Conservation (phyloP, 2,797 vertebrate genomes). For the Acropternis orthonyx region DNA sequence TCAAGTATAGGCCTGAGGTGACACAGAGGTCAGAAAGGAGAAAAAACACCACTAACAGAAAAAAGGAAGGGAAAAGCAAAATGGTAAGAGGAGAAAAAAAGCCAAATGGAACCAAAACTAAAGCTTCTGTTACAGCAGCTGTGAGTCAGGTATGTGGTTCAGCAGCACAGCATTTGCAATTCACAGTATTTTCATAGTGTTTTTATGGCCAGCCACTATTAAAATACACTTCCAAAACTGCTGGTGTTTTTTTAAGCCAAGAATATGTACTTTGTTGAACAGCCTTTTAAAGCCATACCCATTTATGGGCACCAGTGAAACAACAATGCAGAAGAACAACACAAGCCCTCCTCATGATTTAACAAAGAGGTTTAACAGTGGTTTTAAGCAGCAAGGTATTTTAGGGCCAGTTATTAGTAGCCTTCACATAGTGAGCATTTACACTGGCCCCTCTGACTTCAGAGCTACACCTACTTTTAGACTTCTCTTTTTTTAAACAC, state of each 20-base stretch:
- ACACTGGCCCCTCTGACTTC: neutral
- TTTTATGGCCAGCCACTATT: neutral
- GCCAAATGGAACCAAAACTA: neutral
- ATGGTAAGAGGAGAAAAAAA: neutral
- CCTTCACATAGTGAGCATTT: neutral
- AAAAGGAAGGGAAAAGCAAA: neutral
- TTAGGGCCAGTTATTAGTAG: neutral
- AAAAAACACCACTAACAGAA: neutral
- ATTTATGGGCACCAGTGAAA: neutral
- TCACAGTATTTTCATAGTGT: neutral
- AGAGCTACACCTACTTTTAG: neutral
- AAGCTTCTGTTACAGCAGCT: neutral
- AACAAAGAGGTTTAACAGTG: neutral
- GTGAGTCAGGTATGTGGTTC: neutral
- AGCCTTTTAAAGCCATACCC: neutral
- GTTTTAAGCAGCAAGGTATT: slow-evolving; percentile 1
- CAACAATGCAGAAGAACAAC: neutral
- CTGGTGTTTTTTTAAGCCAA: neutral
- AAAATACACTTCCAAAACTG: neutral
- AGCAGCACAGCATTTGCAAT: neutral
- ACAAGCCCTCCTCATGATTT: neutral
- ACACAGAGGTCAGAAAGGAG: neutral
- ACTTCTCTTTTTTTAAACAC: neutral
- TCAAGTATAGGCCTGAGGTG: neutral
- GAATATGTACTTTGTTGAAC: neutral